A percentile compares a stretch with the other conserved stretches of the same genome.
Conservation (phyloP, 2,888 invertebrate genomes). For the Drosophila helvetica region DNA sequence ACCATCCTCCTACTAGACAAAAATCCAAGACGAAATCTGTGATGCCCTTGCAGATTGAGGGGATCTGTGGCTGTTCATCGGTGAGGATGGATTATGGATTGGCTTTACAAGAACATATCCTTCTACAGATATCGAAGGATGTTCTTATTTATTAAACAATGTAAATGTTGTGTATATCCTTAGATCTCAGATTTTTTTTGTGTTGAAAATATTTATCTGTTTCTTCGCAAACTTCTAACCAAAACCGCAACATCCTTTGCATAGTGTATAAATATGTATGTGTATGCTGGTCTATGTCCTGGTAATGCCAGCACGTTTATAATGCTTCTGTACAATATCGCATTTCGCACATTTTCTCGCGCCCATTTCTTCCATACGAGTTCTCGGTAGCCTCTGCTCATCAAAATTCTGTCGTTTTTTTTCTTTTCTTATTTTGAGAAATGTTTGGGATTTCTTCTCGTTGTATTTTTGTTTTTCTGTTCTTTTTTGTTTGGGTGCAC, state of each 20-base stretch:
- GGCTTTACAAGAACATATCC: no score
- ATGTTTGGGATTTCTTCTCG: constrained; percentile 32
- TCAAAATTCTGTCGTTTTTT: constrained; percentile 29
- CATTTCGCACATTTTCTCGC: constrained; percentile 60
- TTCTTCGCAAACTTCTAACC: background rate
- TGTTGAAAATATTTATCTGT: no score
- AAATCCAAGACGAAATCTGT: background rate
- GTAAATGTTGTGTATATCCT: no score
- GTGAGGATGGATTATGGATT: background rate
- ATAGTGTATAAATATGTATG: constrained; percentile 8
- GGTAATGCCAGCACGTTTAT: constrained; percentile 47
- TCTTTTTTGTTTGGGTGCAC: constrained; percentile 5
- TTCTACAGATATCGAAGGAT: no score
- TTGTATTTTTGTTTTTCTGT: constrained; percentile 10
- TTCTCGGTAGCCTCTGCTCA: constrained; percentile 33
- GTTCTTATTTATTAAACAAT: no score
- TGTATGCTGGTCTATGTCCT: constrained; percentile 17
- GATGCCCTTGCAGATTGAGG: background rate
- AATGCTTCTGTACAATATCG: constrained; percentile 55
- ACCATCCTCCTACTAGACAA: background rate
- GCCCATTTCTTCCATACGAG: constrained; percentile 31
- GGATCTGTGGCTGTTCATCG: background rate
- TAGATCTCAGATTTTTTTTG: no score
- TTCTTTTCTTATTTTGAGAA: constrained; percentile 25
- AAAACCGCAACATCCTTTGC: background rate